These are phyloP conservation scores for Anoplopoma fimbria DNA, from an alignment of 2,113 vertebrate genomes.

Conservation along the genomic window DNA sequence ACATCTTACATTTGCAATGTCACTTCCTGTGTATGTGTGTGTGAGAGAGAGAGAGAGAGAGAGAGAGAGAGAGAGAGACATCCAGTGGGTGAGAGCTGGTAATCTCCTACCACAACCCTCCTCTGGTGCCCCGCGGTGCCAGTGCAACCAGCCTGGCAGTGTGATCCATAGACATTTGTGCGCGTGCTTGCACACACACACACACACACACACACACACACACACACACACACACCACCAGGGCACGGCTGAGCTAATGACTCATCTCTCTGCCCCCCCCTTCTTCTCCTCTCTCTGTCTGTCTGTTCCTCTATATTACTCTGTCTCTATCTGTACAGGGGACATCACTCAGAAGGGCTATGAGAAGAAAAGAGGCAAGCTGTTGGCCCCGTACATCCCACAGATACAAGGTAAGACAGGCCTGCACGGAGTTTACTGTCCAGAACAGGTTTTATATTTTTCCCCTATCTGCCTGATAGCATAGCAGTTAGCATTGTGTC, in stretches of 20 bases:
- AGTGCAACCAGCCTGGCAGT: slow-evolving; percentile 59
- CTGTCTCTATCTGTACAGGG: slow-evolving; percentile 79
- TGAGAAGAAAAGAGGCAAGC: slow-evolving; percentile 88
- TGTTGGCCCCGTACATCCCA: slow-evolving; percentile 86
- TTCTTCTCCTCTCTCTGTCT: slow-evolving; percentile 51
- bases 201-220: slow-evolving; percentile 29
- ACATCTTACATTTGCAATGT: background rate
- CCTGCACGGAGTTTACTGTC: slow-evolving; percentile 25
- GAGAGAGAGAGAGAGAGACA: slow-evolving; percentile 1
- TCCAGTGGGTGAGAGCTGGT: slow-evolving; percentile 32
- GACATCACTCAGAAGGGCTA: slow-evolving; percentile 91
- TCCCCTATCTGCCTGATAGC: slow-evolving; percentile 17
- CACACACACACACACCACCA: slow-evolving; percentile 32
- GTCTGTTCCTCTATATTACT: slow-evolving; percentile 56
- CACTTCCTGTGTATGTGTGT: slow-evolving; percentile 12
- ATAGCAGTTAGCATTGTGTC: slow-evolving; percentile 10
- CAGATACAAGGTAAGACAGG: slow-evolving; percentile 86
- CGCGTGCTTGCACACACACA: slow-evolving; percentile 27
- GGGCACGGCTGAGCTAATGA: slow-evolving; percentile 73
- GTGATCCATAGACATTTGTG: slow-evolving; percentile 22
- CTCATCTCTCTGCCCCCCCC: slow-evolving; percentile 73
- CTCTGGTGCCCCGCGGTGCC: slow-evolving; percentile 71
- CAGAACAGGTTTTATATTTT: background rate
- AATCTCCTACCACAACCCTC: slow-evolving; percentile 39
- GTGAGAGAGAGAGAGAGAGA: background rate